Percentiles rank a stretch among this genome's conserved stretches.
Conservation (phyloP, 2,888 invertebrate species). For the Hyles lineata region DNA sequence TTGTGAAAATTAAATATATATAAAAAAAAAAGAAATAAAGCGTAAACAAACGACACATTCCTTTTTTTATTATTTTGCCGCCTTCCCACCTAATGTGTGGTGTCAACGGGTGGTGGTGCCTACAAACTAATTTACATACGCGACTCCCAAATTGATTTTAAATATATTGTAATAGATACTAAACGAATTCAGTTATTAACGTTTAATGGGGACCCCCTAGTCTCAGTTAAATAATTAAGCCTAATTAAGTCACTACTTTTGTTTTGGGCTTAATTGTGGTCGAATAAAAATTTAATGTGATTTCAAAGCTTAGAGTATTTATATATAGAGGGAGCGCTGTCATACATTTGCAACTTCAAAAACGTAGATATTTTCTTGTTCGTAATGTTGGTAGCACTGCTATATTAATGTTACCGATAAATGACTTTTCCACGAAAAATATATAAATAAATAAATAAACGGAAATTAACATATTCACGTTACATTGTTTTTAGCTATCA, state of each 20-base stretch:
- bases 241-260: slow-evolving; percentile 21
- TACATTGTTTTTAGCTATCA: too few relatives aligned
- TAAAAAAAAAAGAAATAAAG: neutral
- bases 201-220: slow-evolving; percentile 18
- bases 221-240: neutral
- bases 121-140: slow-evolving; percentile 32
- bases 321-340: too few relatives aligned
- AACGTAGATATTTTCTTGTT: too few relatives aligned
- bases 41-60: slow-evolving; percentile 4
- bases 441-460: too few relatives aligned
- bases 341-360: too few relatives aligned
- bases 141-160: slow-evolving; percentile 17
- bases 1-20: neutral
- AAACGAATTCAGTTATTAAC: slow-evolving; percentile 19
- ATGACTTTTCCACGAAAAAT: too few relatives aligned
- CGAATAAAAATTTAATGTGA: neutral
- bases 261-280: neutral
- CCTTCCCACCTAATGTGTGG: slow-evolving; percentile 26
- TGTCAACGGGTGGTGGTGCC: slow-evolving; percentile 46
- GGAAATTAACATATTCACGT: too few relatives aligned
- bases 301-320: too few relatives aligned
- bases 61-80: slow-evolving; percentile 18
- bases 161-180: slow-evolving; percentile 20
- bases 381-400: too few relatives aligned
- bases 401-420: too few relatives aligned